phyloP scores from a whole-genome alignment of 2,888 invertebrate genomes.

The Caenorhabditis parvicauda region DNA sequence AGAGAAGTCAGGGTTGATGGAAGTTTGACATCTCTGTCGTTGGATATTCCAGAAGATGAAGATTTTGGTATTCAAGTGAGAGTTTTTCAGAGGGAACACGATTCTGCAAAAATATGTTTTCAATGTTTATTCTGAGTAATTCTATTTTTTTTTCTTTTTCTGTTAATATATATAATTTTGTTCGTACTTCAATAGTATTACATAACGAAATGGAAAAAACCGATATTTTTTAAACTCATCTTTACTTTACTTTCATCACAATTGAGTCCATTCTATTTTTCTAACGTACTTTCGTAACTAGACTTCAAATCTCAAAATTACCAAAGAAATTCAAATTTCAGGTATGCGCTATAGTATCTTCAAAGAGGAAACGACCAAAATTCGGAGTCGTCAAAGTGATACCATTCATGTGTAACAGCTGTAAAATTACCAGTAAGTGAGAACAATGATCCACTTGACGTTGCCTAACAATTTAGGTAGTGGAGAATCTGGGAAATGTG shows the following conservation, averaged over 20 bases:
- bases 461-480: constrained; percentile 6
- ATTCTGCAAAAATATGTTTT: neutral
- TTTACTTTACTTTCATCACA: too few species aligned
- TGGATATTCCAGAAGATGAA: constrained; percentile 43
- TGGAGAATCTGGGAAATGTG: constrained; percentile 19
- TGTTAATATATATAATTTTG: too few species aligned
- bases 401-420: constrained; percentile 49
- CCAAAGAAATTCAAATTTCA: too few species aligned
- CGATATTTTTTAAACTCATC: too few species aligned
- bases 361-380: constrained; percentile 37
- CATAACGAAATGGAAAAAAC: too few species aligned
- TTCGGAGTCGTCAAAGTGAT: constrained; percentile 53
- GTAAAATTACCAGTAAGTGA: constrained; percentile 30
- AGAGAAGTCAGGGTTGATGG: constrained; percentile 50
- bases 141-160: neutral
- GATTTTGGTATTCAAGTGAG: constrained; percentile 51
- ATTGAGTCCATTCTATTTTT: too few species aligned
- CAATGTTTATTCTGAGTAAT: neutral
- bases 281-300: too few species aligned
- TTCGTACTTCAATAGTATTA: too few species aligned
- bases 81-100: neutral
- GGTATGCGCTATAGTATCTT: constrained; percentile 41
- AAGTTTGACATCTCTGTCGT: constrained; percentile 34
- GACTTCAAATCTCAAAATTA: too few species aligned
- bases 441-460: neutral